phyloP scores from a whole-genome alignment of 2,113 vertebrate species.

The Dasyornis broadbenti region DNA sequence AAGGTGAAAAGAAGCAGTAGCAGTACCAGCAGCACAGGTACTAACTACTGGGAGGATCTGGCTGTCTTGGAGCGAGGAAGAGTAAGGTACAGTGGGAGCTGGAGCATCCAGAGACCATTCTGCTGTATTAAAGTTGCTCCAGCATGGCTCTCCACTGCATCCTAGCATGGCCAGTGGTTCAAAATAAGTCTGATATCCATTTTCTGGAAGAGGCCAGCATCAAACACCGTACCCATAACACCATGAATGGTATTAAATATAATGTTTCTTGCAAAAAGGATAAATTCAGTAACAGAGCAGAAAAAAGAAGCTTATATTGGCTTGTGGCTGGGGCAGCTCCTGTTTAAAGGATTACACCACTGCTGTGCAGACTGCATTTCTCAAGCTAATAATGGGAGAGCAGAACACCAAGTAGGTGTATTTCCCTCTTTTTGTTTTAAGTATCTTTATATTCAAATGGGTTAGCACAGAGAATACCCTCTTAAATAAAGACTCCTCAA shows the following conservation, averaged over 20 bases:
- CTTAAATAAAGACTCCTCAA: background rate
- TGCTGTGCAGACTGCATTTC: background rate
- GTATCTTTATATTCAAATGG: background rate
- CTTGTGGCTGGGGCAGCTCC: background rate
- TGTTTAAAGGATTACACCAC: background rate
- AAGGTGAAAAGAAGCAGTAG: background rate
- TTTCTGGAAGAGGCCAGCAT: background rate
- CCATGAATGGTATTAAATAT: background rate
- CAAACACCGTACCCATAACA: background rate
- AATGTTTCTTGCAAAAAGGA: background rate
- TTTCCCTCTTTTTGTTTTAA: background rate
- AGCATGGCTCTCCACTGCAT: background rate
- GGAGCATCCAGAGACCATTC: background rate
- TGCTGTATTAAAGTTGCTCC: rapidly evolving
- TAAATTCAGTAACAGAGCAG: background rate
- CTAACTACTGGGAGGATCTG: background rate
- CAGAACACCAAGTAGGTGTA: background rate
- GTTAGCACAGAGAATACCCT: background rate
- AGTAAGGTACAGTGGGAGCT: background rate
- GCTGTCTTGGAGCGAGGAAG: rapidly evolving
- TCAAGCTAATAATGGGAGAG: background rate
- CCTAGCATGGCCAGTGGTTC: rapidly evolving
- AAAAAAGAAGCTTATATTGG: background rate
- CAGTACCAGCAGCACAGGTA: background rate
- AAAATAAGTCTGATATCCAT: background rate